phyloP scores from a whole-genome alignment of 1,140 invertebrate species.

The Zaprionus inermis region DNA sequence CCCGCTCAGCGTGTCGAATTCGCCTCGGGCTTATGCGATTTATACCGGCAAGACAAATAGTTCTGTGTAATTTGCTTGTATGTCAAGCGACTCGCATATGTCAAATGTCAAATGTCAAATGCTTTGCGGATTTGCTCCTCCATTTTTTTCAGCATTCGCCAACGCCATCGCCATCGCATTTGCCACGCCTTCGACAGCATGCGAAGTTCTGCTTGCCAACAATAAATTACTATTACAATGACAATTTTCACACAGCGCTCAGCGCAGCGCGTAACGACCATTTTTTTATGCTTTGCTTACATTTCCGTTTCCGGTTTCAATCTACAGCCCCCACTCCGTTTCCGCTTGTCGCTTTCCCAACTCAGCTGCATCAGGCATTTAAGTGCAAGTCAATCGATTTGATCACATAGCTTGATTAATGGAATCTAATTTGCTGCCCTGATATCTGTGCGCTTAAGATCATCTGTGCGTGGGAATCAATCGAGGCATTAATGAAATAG shows the following conservation, averaged over 20 bases:
- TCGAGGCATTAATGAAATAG: not conserved
- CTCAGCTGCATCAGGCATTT: constrained; percentile 42
- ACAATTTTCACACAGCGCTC: constrained; percentile 48
- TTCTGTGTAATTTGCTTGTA: constrained; percentile 77
- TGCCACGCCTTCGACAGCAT: constrained; percentile 27
- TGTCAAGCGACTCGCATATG: constrained; percentile 77
- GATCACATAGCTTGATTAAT: constrained; percentile 58
- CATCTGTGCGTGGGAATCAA: not conserved
- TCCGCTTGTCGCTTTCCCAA: constrained; percentile 10
- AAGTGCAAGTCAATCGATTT: constrained; percentile 43
- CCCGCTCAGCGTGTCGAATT: constrained; percentile 16
- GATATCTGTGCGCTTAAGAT: not conserved
- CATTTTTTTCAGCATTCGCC: not conserved
- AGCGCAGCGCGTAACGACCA: constrained; percentile 14
- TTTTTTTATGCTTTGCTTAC: constrained; percentile 71
- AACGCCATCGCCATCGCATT: not conserved
- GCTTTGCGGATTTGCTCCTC: constrained; percentile 56
- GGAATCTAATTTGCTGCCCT: constrained; percentile 3
- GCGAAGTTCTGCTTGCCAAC: constrained; percentile 63
- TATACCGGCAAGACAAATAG: constrained; percentile 72
- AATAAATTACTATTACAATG: constrained; percentile 81
- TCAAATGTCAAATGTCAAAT: constrained; percentile 71
- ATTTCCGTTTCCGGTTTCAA: constrained; percentile 43
- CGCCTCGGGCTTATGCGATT: constrained; percentile 66
- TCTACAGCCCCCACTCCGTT: not conserved